Evolutionary conservation across 2,797 vertebrate species (phyloP), one percentile per base, ranked within the genome.

Genomic region (Philypnodon macrostomus): DNA sequence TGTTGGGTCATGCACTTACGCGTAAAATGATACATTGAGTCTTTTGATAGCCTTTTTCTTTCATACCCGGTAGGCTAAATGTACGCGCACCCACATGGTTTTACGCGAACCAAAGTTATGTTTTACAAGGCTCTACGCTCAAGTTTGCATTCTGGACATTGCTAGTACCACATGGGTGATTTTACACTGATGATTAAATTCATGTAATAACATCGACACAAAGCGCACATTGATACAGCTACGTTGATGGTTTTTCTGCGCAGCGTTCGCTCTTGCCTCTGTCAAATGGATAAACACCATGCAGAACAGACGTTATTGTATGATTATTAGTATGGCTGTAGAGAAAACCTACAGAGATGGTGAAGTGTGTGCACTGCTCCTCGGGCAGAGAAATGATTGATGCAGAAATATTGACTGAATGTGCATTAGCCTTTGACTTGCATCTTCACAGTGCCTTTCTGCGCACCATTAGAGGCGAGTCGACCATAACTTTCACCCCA

Each of bases 101-200:
- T 62, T 27, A 51, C 48, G 48, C 23, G 2, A 2, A 31, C 16
- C 39, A 12, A 70, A 81, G 82, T 37, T 66, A 0, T 14, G 38
- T 26, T 32, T 38, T n/a, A 27, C 4, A 18, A 54, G 24, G 45
- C 4, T 0, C 4, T 0, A 42, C 36, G 17, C 35, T 60, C 11
- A 61, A 78, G 53, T 81, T 80, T 75, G 49, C 58, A 29, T 26
- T 33, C 50, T 15, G 5, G 32, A 47, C 14, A 45, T 60, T 70
- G 42, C 77, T 37, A 57, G 10, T 0, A 26, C 26, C 0, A 3
- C 14, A 47, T 42, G 44, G 23, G 0, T 14, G 12, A 7, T 54
- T 70, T 67, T 75, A 52, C 58, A 59, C 31, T 13, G 30, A 55
- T 13, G 30, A 55, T 57, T 12, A n/a, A 52, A 51, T 58, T 39